Evolutionary conservation across 1,140 invertebrate species (phyloP).

Genomic region (Palaemon carinicauda): DNA sequence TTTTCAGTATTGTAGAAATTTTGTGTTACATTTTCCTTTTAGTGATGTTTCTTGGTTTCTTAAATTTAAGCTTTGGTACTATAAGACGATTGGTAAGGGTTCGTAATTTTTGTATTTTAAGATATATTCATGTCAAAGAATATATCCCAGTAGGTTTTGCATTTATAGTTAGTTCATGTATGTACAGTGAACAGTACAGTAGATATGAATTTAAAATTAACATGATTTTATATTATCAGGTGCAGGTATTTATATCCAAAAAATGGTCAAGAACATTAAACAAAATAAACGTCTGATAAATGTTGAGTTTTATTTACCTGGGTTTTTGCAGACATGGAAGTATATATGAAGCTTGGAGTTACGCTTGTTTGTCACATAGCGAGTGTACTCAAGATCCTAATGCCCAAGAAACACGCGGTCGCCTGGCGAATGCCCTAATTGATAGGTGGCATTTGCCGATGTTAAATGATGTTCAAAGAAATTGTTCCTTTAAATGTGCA

Average conservation of each 20-base stretch:
- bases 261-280: not conserved
- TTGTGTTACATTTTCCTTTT: no score
- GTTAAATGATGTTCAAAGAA: conserved; percentile 78
- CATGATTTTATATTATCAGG: not conserved
- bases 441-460: conserved; percentile 84
- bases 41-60: no score
- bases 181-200: not conserved
- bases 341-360: conserved; percentile 39
- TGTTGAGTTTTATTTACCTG: conserved; percentile 35
- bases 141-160: no score
- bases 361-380: conserved; percentile 15
- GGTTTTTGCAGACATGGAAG: conserved; percentile 45
- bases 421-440: conserved; percentile 63
- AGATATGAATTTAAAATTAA: not conserved
- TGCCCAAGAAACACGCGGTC: conserved; percentile 13
- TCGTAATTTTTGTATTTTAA: no score
- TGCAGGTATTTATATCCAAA: not conserved
- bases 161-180: not conserved
- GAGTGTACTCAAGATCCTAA: conserved; percentile 36
- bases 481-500: conserved; percentile 73
- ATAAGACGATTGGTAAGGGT: no score
- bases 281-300: not conserved
- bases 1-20: no score
- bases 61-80: no score
- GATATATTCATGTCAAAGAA: no score